Evolutionary conservation across 2,888 invertebrate genomes (phyloP).

Genomic region (Nomada flava): DNA sequence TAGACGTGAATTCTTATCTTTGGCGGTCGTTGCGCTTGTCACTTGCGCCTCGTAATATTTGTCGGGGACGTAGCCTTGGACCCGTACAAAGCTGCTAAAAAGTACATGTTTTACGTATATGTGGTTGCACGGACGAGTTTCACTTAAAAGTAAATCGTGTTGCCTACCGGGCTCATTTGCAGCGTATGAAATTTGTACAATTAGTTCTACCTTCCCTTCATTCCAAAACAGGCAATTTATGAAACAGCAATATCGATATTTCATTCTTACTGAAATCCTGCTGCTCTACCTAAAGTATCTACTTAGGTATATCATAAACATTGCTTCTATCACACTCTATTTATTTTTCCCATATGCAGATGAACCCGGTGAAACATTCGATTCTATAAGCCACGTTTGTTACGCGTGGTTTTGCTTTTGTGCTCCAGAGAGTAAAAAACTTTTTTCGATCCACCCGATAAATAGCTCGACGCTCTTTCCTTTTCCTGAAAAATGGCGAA

Average conservation of each 20-base stretch:
- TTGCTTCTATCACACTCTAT: not conserved
- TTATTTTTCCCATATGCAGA: not conserved
- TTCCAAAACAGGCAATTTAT: too few species aligned
- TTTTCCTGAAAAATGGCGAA: not conserved
- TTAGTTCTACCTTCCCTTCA: not conserved
- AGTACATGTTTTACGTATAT: slow-evolving; percentile 66
- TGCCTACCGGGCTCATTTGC: slow-evolving; percentile 38
- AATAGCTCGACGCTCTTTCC: not conserved
- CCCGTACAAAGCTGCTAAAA: slow-evolving; percentile 48
- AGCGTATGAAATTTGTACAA: not conserved
- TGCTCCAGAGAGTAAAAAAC: slow-evolving; percentile 13
- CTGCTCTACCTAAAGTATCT: too few species aligned
- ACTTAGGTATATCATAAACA: not conserved
- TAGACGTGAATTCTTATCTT: not conserved
- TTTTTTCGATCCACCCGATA: slow-evolving; percentile 2
- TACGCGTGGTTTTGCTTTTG: slow-evolving; percentile 16
- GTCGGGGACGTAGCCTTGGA: slow-evolving; percentile 37
- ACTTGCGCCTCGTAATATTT: not conserved
- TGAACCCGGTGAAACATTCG: slow-evolving; percentile 3
- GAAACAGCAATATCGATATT: not conserved
- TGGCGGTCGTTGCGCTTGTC: not conserved
- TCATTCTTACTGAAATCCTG: not conserved
- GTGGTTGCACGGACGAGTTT: slow-evolving; percentile 59
- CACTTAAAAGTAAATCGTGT: slow-evolving; percentile 34
- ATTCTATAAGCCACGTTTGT: slow-evolving; percentile 4